Evolutionary conservation across 2,797 vertebrate species (phyloP), one percentile per base, ranked within the genome.

Genomic region (Alcedo quadribrachys): DNA sequence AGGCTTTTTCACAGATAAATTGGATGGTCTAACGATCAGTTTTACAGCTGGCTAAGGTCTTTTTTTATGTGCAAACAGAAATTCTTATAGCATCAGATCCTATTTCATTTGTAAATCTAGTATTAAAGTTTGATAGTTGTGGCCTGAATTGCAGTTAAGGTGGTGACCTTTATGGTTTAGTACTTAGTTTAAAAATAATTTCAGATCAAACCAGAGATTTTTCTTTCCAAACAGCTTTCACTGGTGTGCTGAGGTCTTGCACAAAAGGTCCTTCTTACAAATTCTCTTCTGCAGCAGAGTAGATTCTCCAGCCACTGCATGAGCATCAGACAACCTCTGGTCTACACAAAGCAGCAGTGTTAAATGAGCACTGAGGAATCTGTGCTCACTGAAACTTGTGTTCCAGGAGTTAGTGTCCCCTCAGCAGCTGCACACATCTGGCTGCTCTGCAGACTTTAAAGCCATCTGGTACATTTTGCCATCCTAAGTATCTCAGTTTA

Each of bases 401-500:
- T 94, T 96, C 78, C 92, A 60, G 70, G 65, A 68, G 43, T 85
- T 37, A 0, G 60, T 76, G 54, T 58, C 70, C 63, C 62, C 74
- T 78, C 61, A 58, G n/a, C 61, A 86, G 73, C 80, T 68, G 81
- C 60, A 40, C 87, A 35, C 24, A 87, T 88, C 71, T 90, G 67
- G 68, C 87, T 87, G 61, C 92, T 85, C 81, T 82, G 65, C 86
- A 93, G 81, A 69, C 85, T 89, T 92, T 63, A 82, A 94, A 85
- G 73, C 57, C 33, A 73, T 71, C 71, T 58, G 91, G 73, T 93
- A 78, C 54, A 84, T 92, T 97, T 97, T 95, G 87, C 82, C 60
- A 88, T 96, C 93, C 84, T 33, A 81, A 94, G 90, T 92, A 75
- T 92, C 90, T 94, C 92, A 25, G 43, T 81, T 95, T 78, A 90